Evolutionary conservation across 2,888 invertebrate genomes (phyloP).

Genomic region (Ichneumon xanthorius): DNA sequence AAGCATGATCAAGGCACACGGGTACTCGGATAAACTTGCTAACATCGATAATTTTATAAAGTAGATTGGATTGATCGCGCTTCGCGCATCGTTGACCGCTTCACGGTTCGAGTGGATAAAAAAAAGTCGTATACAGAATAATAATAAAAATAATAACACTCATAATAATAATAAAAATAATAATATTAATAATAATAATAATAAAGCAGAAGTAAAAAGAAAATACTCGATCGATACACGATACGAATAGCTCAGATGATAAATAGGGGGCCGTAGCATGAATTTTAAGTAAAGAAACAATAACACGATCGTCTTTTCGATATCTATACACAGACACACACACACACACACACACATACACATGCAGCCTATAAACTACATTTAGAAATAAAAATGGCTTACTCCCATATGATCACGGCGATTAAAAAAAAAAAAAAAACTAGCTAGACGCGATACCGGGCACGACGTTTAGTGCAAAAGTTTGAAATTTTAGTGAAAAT

Average conservation of each 20-base stretch:
- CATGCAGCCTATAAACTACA: slow-evolving; percentile 23
- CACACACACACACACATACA: not conserved
- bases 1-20: slow-evolving; percentile 57
- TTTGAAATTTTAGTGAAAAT: slow-evolving; percentile 40
- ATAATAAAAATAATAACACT: slow-evolving; percentile 32
- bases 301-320: slow-evolving; percentile 52
- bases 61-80: slow-evolving; percentile 29
- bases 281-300: slow-evolving; percentile 35
- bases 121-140: slow-evolving; percentile 25
- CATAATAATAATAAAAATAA: not conserved
- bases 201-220: slow-evolving; percentile 12
- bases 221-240: slow-evolving; percentile 56
- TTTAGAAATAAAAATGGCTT: slow-evolving; percentile 44
- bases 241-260: slow-evolving; percentile 44
- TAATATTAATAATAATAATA: slow-evolving; percentile 26
- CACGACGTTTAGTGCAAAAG: slow-evolving; percentile 45
- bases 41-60: slow-evolving; percentile 63
- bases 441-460: slow-evolving; percentile 42
- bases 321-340: slow-evolving; percentile 37
- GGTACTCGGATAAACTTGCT: slow-evolving; percentile 59
- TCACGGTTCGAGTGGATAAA: slow-evolving; percentile 16
- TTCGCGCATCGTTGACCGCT: slow-evolving; percentile 40
- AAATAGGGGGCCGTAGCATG: slow-evolving; percentile 47
- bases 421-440: slow-evolving; percentile 8
- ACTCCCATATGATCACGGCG: slow-evolving; percentile 30